Conservation (phyloP, 2,113 vertebrate species). For the Carlito syrichta region DNA sequence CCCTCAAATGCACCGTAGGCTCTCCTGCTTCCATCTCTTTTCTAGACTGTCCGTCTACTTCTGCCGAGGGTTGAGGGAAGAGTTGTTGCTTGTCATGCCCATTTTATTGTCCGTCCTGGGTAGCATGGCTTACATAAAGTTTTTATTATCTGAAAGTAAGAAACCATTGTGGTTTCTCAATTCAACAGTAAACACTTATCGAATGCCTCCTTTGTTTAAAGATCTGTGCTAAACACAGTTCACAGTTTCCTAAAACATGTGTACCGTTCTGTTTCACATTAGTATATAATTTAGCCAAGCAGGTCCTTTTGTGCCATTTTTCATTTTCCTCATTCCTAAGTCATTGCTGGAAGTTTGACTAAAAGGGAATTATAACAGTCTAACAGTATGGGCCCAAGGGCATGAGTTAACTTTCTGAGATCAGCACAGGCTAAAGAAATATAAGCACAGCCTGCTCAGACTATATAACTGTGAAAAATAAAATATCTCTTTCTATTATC, state of each 20-base stretch:
- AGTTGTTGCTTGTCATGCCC: neutral
- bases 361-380: neutral
- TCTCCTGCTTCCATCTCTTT: neutral
- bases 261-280: neutral
- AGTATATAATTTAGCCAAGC: neutral
- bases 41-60: neutral
- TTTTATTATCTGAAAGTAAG: conserved; percentile 36
- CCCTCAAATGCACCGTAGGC: neutral
- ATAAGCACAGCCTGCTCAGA: neutral
- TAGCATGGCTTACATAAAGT: neutral
- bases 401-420: neutral
- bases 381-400: neutral
- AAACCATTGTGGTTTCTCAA: neutral
- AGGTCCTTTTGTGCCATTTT: neutral
- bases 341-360: neutral
- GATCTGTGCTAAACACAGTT: neutral
- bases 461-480: neutral
- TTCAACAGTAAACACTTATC: neutral
- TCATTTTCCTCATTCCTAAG: conserved; percentile 17
- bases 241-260: neutral
- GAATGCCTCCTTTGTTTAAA: conserved; percentile 1
- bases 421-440: neutral
- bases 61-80: neutral
- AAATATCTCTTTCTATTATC: neutral
- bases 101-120: neutral